These are phyloP conservation scores for Cantharis nigra DNA, from an alignment of 2,888 invertebrate species.

Conservation along the genomic window DNA sequence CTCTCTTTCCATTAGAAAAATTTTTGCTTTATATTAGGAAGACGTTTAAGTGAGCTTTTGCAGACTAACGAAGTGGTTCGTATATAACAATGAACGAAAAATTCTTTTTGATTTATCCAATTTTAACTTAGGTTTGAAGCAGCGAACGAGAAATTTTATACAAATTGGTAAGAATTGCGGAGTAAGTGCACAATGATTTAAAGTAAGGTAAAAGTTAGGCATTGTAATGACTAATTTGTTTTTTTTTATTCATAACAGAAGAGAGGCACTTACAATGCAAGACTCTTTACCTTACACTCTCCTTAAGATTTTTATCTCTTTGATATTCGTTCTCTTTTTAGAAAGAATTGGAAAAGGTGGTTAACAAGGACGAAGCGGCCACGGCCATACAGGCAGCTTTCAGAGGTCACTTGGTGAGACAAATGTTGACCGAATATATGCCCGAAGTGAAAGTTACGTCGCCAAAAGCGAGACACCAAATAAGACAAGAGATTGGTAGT, in stretches of 20 bases:
- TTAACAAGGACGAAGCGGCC: constrained; percentile 49
- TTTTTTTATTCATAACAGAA: neutral
- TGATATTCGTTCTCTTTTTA: neutral
- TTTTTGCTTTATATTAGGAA: neutral
- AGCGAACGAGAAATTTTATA: neutral
- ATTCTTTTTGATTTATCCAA: neutral
- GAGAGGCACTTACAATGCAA: constrained; percentile 55
- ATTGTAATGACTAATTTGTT: constrained; percentile 37
- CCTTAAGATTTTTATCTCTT: neutral
- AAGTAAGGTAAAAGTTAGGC: constrained; percentile 40
- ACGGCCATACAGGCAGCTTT: constrained; percentile 51
- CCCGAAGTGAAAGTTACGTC: constrained; percentile 14
- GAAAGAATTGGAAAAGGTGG: neutral
- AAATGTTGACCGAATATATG: constrained; percentile 42
- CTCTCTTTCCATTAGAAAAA: neutral
- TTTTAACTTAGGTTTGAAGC: neutral
- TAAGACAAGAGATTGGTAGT: neutral
- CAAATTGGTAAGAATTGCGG: constrained; percentile 41
- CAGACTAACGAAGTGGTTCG: neutral
- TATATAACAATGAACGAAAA: neutral
- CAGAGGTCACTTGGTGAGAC: constrained; percentile 45
- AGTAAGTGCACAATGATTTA: constrained; percentile 45
- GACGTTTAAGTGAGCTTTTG: neutral
- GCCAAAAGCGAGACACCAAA: neutral
- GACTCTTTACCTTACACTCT: constrained; percentile 53